Evolutionary conservation across 2,113 vertebrate species (phyloP), one percentile per base, ranked within the genome.

Genomic region (Riparia riparia): DNA sequence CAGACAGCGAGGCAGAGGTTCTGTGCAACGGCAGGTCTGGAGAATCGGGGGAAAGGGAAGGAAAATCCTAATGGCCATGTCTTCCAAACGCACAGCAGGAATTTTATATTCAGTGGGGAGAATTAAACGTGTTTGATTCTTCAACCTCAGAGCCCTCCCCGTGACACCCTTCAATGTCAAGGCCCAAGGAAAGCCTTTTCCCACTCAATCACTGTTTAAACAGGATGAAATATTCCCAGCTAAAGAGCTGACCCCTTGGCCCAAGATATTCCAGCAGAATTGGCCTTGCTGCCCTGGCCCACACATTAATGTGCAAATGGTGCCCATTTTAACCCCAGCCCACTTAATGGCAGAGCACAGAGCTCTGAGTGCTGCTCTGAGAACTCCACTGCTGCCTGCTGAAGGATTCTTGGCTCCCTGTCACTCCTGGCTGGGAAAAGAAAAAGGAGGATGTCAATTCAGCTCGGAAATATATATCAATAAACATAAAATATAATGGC

Each of bases 401-500:
- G 32, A 60, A 78, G 80, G 57, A 12, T 7, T 86, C 86, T 50
- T 74, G 68, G 42, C 74, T 94, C 86, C 83, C 93, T 95, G 84
- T 34, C 82, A 42, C 83, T 80, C 88, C 69, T 34, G 56, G 32
- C 17, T 47, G 44, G 21, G 1, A 20, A 26, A 60, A 31, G 8
- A 44, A 39, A 21, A 61, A 41, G 16, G 32, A 51, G 58, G 22
- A 81, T 13, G 32, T 66, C 88, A 76, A 70, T 79, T 82, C 44
- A 90, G 69, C 37, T 34, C 7, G 37, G 93, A 90, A 80, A 86
- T 87, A 57, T 3, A 1, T 42, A 72, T 83, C 96, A 90, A 94
- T 97, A 93, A 94, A 72, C 57, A 68, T 37, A 26, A 90, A 94
- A 51, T 18, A 15, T 82, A 93, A 92, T 45, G 86, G 86, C 51